Base-by-base conservation (phyloP, 2,797 vertebrate genomes). In the Threskiornis aethiopicus region DNA sequence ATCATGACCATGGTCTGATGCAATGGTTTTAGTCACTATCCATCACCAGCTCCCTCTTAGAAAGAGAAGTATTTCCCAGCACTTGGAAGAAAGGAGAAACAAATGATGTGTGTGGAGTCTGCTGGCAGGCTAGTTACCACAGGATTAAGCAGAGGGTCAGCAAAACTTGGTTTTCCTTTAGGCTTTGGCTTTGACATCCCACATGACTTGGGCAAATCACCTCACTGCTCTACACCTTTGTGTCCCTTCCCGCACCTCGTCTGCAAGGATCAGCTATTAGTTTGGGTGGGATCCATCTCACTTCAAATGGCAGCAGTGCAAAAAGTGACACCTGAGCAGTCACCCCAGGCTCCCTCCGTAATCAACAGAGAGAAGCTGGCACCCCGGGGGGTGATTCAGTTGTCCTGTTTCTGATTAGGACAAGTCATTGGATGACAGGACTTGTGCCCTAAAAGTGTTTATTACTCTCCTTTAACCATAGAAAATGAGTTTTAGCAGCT, bases 21-120 rank as follows among this genome's bases (percentile, higher is more conserved):
- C 35, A 46, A 17, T 57, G 17, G 11, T 8, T 75, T 85, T 37
- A 59, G 57, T 59, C 24, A 26, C 7, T 17, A 59, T 59, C 24
- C 35, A 59, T 37, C 24, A 66, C 10, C 31, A 80, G 11, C 2
- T 5, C 33, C 0, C 0, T 47, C 47, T 51, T 66, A 47, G 59
- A 83, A 77, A 46, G 18, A 5, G 14, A 79, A 47, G 13, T n/a
- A 31, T 58, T 58, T 65, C 41, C 62, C 73, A 58, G 4, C 25
- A 17, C 16, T 70, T 49, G 7, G 2, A 52, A 73, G 35, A 83
- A 72, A 66, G 1, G 7, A 54, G 5, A 57, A 84, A 47, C 28
- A 42, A 85, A 33, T 29, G 6, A 47, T 0, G 3, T 0, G 0
- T 6, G 12, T 52, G 39, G 55, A 67, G 55, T 25, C 39, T 52